phyloP scores from a whole-genome alignment of 2,113 vertebrate genomes.

The Dasyprocta punctata region DNA sequence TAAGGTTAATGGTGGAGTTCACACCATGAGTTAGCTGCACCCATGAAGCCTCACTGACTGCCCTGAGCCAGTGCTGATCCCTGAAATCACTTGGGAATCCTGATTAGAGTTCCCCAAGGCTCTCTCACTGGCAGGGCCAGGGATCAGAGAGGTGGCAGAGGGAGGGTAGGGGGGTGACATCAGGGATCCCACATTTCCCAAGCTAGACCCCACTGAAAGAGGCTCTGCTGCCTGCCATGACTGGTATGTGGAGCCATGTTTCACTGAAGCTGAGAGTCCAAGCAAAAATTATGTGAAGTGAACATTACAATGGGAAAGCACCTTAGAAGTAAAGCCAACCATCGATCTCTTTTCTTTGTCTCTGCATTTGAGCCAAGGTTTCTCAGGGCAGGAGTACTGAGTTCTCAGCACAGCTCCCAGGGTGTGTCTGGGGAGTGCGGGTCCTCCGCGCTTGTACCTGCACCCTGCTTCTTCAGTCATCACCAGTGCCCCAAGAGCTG shows the following conservation, averaged over 20 bases:
- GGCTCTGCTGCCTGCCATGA: no score
- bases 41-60: not conserved
- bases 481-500: not conserved
- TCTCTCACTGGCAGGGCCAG: accelerated
- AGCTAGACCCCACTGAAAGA: no score
- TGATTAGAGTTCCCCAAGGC: not conserved
- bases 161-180: accelerated
- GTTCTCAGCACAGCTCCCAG: not conserved
- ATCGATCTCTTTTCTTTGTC: not conserved
- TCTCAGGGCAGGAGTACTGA: accelerated
- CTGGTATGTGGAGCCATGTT: accelerated
- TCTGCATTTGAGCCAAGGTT: not conserved
- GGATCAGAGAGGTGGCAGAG: not conserved
- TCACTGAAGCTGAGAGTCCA: not conserved
- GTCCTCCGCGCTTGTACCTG: not conserved
- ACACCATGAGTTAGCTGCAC: conserved; percentile 51
- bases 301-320: not conserved
- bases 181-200: not conserved
- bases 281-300: not conserved
- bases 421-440: accelerated
- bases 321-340: not conserved
- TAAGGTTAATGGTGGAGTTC: conserved; percentile 56
- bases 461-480: no score
- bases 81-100: not conserved
- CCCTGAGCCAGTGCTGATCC: not conserved